phyloP scores from a whole-genome alignment of 2,797 vertebrate species.

The Rhincodon typus region DNA sequence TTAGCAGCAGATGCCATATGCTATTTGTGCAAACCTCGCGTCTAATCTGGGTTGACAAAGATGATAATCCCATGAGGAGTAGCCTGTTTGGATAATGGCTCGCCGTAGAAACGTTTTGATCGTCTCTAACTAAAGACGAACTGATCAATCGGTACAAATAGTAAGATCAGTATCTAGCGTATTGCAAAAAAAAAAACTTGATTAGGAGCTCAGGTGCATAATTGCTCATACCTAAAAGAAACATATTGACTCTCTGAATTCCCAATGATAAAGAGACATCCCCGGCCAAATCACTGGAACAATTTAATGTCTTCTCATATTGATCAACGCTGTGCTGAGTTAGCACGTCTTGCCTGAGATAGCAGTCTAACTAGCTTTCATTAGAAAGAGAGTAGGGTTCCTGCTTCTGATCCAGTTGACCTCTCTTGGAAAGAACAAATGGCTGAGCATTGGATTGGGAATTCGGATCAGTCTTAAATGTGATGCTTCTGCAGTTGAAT shows the following conservation, averaged over 20 bases:
- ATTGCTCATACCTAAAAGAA: neutral
- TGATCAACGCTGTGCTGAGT: neutral
- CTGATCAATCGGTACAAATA: neutral
- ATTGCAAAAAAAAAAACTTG: neutral
- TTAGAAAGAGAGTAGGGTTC: neutral
- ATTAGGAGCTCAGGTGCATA: neutral
- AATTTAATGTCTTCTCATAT: neutral
- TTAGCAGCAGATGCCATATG: neutral
- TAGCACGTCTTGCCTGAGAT: neutral
- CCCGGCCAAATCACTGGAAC: neutral
- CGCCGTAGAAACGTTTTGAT: neutral
- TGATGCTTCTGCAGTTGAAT: neutral
- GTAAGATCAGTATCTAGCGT: neutral
- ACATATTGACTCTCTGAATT: neutral
- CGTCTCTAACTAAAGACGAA: neutral
- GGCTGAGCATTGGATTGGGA: neutral
- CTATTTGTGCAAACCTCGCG: neutral
- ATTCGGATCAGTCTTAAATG: neutral
- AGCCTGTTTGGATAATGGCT: neutral
- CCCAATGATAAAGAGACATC: neutral
- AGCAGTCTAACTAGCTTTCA: neutral
- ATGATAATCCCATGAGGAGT: neutral
- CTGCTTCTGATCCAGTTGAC: neutral
- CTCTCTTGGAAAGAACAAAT: neutral
- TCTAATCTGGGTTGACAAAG: neutral